phyloP scores from a whole-genome alignment of 2,113 vertebrate species.

The Anoura caudifer region DNA sequence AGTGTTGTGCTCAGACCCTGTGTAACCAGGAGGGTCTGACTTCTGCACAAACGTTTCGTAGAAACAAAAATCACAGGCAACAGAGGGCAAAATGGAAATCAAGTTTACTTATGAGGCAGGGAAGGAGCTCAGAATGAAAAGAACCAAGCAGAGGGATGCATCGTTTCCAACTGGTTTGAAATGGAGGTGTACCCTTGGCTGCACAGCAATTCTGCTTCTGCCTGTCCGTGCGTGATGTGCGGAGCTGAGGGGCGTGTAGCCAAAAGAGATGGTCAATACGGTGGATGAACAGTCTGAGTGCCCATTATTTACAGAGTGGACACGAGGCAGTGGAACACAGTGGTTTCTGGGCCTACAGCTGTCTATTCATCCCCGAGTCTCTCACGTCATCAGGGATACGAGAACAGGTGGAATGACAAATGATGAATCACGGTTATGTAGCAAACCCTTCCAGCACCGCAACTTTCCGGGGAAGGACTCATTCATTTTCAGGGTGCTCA shows the following conservation, averaged over 20 bases:
- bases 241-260: fast-evolving
- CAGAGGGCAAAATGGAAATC: not conserved
- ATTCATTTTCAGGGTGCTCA: no score
- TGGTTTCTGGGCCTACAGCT: not conserved
- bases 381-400: fast-evolving
- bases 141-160: not conserved
- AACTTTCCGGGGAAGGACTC: fast-evolving
- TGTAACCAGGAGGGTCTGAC: not conserved
- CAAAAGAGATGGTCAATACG: fast-evolving
- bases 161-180: no score
- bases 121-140: no score
- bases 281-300: fast-evolving
- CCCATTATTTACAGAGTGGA: no score
- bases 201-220: not conserved
- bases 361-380: no score
- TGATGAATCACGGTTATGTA: fast-evolving
- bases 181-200: no score
- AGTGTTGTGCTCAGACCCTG: not conserved
- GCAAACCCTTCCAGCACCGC: no score
- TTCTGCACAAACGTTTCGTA: no score
- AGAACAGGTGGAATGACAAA: not conserved
- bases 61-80: not conserved
- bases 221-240: no score
- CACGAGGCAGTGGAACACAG: fast-evolving
- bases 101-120: fast-evolving